phyloP scores from a whole-genome alignment of 1,140 invertebrate genomes.

The Dendrolimus punctatus region DNA sequence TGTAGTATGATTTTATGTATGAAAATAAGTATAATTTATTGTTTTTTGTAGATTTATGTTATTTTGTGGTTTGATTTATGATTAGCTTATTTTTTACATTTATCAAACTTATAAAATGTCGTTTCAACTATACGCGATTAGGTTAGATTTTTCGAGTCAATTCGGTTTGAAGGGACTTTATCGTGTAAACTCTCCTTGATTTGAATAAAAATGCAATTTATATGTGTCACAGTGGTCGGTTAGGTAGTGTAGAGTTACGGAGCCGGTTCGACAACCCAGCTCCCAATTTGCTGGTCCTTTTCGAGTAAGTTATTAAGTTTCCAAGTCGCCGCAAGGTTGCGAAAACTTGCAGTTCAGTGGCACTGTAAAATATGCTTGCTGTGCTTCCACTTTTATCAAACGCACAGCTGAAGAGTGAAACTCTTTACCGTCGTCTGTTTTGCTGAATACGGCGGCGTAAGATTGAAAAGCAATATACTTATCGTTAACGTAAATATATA shows the following conservation, averaged over 20 bases:
- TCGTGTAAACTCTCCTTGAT: slow-evolving; percentile 62
- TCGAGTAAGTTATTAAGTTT: slow-evolving; percentile 72
- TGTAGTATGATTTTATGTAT: too few species aligned
- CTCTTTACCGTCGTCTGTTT: too few species aligned
- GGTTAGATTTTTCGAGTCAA: slow-evolving; percentile 34
- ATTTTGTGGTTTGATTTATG: too few species aligned
- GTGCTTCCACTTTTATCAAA: too few species aligned
- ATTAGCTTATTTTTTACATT: too few species aligned
- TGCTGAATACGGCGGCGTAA: too few species aligned
- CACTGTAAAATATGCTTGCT: not conserved
- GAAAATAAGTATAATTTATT: too few species aligned
- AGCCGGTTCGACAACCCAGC: slow-evolving; percentile 55
- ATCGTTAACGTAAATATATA: too few species aligned
- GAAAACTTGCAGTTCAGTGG: slow-evolving; percentile 58
- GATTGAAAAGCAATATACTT: too few species aligned
- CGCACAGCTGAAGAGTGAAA: too few species aligned
- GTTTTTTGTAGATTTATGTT: too few species aligned
- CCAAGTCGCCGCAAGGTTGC: slow-evolving; percentile 64
- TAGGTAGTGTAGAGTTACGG: slow-evolving; percentile 59
- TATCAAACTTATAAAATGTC: too few species aligned
- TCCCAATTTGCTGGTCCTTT: slow-evolving; percentile 68
- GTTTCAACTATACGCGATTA: slow-evolving; percentile 24
- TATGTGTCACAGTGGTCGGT: slow-evolving; percentile 61
- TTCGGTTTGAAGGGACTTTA: slow-evolving; percentile 64
- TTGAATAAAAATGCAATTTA: slow-evolving; percentile 71